Conservation (phyloP, 2,888 invertebrate genomes). For the Pimpla rufipes region DNA sequence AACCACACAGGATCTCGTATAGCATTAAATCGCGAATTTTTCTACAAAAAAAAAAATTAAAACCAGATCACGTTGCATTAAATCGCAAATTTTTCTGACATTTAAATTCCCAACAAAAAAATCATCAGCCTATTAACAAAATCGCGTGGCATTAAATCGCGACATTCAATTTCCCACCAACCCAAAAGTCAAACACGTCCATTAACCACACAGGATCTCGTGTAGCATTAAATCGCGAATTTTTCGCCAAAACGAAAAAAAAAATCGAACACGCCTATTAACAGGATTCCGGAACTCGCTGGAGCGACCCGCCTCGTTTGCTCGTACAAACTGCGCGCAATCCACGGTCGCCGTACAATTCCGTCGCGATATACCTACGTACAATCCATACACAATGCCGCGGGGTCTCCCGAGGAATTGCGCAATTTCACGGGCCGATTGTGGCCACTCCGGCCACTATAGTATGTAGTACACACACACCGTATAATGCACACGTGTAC, state of each 20-base stretch:
- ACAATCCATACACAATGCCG: constrained; percentile 42
- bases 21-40: too few species aligned
- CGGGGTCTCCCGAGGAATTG: constrained; percentile 63
- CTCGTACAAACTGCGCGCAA: neutral
- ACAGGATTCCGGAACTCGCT: constrained; percentile 14
- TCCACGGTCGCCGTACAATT: constrained; percentile 32
- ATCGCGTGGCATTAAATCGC: too few species aligned
- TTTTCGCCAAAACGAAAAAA: neutral
- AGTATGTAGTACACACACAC: constrained; percentile 26
- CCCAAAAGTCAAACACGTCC: too few species aligned
- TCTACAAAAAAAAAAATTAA: too few species aligned
- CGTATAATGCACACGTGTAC: constrained; percentile 8
- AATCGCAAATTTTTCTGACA: too few species aligned
- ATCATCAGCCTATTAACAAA: too few species aligned
- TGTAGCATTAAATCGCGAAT: too few species aligned
- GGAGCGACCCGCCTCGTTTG: neutral
- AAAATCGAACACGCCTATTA: neutral
- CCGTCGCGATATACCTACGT: constrained; percentile 4
- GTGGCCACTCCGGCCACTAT: constrained; percentile 43
- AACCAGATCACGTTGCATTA: too few species aligned
- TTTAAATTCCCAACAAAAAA: neutral
- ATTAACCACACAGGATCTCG: too few species aligned
- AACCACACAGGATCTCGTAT: too few species aligned
- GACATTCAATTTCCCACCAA: too few species aligned
- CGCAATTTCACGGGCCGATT: constrained; percentile 67